Conservation (phyloP, 2,888 invertebrate genomes). For the Nomada lathburiana region DNA sequence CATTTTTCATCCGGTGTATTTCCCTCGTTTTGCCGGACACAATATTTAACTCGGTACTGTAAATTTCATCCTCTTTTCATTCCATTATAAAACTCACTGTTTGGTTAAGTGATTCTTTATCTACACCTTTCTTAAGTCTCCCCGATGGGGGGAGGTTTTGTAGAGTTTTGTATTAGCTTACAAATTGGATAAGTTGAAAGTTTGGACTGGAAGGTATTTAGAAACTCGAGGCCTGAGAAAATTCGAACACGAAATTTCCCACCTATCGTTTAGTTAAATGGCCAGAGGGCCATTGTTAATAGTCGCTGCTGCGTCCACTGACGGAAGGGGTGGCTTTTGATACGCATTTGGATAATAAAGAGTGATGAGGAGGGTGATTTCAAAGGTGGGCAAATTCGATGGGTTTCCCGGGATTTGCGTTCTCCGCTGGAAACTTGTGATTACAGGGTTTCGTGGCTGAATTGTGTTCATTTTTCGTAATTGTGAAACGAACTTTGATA, state of each 20-base stretch:
- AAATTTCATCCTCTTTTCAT: too few species aligned
- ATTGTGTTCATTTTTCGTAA: neutral
- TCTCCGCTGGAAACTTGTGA: constrained; percentile 17
- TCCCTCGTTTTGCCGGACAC: too few species aligned
- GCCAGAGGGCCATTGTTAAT: constrained; percentile 35
- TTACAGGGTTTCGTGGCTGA: constrained; percentile 7
- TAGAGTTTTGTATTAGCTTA: too few species aligned
- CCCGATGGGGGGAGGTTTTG: too few species aligned
- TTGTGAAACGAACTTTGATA: neutral
- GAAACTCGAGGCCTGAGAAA: neutral
- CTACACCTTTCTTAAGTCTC: too few species aligned
- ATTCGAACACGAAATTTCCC: neutral
- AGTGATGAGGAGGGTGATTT: constrained; percentile 24
- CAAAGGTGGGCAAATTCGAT: constrained; percentile 36
- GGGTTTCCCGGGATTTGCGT: constrained; percentile 37
- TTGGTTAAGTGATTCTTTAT: too few species aligned
- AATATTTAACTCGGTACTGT: too few species aligned
- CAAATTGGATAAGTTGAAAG: neutral
- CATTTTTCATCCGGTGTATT: too few species aligned
- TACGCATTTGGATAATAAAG: constrained; percentile 27
- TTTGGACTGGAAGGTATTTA: neutral
- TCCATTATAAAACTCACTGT: too few species aligned
- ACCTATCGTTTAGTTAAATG: constrained; percentile 9
- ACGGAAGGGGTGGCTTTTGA: constrained; percentile 17
- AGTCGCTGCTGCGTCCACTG: constrained; percentile 11